A percentile compares a stretch with the other conserved stretches of the same genome.
phyloP scores from a whole-genome alignment of 2,113 vertebrate species.

The Hystrix brachyura region DNA sequence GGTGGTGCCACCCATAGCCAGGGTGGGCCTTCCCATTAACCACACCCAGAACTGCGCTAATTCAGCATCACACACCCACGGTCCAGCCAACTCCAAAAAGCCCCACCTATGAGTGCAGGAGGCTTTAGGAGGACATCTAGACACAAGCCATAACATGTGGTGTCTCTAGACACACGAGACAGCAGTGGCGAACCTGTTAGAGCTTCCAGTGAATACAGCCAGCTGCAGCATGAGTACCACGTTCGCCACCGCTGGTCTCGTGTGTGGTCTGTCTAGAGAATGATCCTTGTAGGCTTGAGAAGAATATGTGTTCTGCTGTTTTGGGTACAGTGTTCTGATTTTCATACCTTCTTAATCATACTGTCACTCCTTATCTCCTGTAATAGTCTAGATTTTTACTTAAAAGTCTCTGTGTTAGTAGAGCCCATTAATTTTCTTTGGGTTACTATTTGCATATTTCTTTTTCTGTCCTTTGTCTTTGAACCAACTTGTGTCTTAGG shows the following conservation, averaged over 20 bases:
- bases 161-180: neutral
- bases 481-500: neutral
- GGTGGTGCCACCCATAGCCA: neutral
- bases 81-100: neutral
- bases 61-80: neutral
- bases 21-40: neutral
- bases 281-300: neutral
- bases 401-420: conserved; percentile 7
- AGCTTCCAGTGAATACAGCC: neutral
- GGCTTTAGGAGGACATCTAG: neutral
- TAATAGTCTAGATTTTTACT: conserved; percentile 9
- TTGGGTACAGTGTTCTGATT: neutral
- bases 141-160: neutral
- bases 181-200: neutral
- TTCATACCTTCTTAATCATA: neutral
- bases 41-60: neutral
- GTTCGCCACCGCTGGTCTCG: neutral
- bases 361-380: neutral
- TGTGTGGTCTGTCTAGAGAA: neutral
- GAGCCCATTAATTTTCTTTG: neutral
- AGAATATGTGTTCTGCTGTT: neutral
- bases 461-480: conserved; percentile 3
- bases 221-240: neutral
- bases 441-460: neutral
- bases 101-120: neutral